Evolutionary conservation across 2,113 vertebrate species (phyloP), one percentile per base, ranked within the genome.

Genomic region (Sardina pilchardus): DNA sequence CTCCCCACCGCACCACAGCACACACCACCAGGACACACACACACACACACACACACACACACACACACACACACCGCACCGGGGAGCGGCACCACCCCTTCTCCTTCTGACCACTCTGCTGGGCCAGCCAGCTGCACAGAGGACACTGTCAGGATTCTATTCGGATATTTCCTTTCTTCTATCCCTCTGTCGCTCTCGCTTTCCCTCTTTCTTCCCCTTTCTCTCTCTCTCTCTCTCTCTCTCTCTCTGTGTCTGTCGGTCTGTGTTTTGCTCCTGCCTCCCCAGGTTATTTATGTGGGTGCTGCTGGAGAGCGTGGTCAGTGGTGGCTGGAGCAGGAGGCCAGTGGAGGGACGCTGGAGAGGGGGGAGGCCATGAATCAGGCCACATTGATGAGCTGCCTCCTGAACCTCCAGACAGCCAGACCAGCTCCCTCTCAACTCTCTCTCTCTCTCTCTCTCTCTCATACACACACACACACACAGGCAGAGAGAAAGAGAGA

Each of bases 1-100:
- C 89, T 84, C 90, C 88, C 87, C 82, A 89, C 45, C 82, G 48
- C 78, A 63, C 34, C 84, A 86, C 43, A 50, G 3, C 53, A 34
- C 84, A 86, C 43, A 50, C 5, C 53, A 81, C 71, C 47, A 36
- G 43, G 48, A 34, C 83, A 78, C 82, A 12, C 43, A 78, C 45
- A 63, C 75, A 85, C 88, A 87, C 85, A 81, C 88, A 56, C 83
- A 87, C 75, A 81, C 48, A 87, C 83, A 67, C 59, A 81, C 16
- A 42, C 78, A 2, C n/a, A 59, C 86, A 85, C 83, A 81, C 84
- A 71, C 48, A 83, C 47, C 81, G 47, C 21, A 89, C 88, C 17
- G 10, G 17, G 14, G 4, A 47, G 7, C 3, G 17, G 17, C n/a
- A 67, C 59, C 1, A n/a, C 53, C n/a, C 63, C 3, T 26, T 1